These are phyloP conservation scores for Cephus runcator DNA, from an alignment of 2,888 invertebrate species.

Conservation along the genomic window DNA sequence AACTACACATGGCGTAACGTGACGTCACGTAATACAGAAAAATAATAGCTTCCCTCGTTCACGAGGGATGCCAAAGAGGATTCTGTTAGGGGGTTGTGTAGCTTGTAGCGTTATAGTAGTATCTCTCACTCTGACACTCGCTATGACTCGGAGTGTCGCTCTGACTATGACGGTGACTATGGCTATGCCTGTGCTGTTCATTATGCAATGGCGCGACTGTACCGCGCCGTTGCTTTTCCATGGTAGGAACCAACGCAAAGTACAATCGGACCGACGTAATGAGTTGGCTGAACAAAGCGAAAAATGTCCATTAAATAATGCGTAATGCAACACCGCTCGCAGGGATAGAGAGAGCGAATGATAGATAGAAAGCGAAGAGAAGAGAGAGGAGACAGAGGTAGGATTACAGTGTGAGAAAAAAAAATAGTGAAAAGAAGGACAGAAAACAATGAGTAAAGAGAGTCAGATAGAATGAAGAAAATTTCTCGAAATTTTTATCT, in stretches of 20 bases:
- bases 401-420: not conserved
- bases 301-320: conserved; percentile 63
- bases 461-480: conserved; percentile 5
- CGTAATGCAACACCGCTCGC: conserved; percentile 50
- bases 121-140: not conserved
- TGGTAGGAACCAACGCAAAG: conserved; percentile 47
- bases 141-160: not conserved
- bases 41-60: conserved; percentile 45
- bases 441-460: not conserved
- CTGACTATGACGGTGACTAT: conserved; percentile 4
- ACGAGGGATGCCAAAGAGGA: not conserved
- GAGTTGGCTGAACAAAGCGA: conserved; percentile 62
- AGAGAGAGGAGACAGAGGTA: not conserved
- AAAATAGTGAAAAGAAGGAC: not conserved
- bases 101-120: not conserved
- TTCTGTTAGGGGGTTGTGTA: conserved; percentile 21
- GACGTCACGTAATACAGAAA: conserved; percentile 59
- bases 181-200: conserved; percentile 55
- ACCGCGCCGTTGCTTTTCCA: conserved; percentile 31
- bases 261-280: conserved; percentile 57
- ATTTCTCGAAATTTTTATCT: too few relatives aligned
- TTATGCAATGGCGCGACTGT: conserved; percentile 60
- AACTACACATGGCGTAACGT: conserved; percentile 50
- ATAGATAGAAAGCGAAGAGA: not conserved
- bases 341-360: conserved; percentile 16